Evolutionary conservation across 2,797 vertebrate species (phyloP).

Genomic region (Spinus olivaceus): DNA sequence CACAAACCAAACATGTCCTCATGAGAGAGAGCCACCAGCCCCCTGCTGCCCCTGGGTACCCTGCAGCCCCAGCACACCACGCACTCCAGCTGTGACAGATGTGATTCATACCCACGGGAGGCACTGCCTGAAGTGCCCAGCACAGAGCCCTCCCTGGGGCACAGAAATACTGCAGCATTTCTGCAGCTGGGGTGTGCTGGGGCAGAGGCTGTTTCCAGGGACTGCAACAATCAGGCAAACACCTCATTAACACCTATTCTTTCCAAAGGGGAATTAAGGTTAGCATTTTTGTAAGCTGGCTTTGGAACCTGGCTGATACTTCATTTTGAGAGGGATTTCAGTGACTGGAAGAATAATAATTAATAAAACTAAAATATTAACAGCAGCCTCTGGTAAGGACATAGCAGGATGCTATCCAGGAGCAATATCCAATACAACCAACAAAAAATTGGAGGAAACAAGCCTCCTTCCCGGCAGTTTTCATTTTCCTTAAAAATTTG

Average conservation of each 20-base stretch:
- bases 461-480: background rate
- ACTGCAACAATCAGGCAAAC: background rate
- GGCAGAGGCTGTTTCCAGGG: background rate
- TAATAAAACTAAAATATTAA: background rate
- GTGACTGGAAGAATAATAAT: background rate
- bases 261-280: background rate
- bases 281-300: background rate
- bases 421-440: background rate
- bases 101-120: background rate
- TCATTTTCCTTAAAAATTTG: background rate
- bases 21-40: background rate
- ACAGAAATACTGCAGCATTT: background rate
- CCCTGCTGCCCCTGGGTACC: background rate
- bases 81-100: background rate
- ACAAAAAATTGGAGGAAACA: background rate
- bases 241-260: background rate
- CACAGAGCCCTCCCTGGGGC: background rate
- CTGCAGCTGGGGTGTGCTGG: background rate
- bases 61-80: background rate
- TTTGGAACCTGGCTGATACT: background rate
- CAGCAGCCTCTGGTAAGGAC: background rate
- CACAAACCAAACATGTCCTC: background rate
- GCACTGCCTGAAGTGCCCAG: background rate
- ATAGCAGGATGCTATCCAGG: background rate
- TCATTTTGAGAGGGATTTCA: background rate